Percentiles rank a stretch among this genome's conserved stretches.
These are phyloP conservation scores for Borostomias antarcticus DNA, from an alignment of 2,797 vertebrate genomes.

Conservation along the genomic window DNA sequence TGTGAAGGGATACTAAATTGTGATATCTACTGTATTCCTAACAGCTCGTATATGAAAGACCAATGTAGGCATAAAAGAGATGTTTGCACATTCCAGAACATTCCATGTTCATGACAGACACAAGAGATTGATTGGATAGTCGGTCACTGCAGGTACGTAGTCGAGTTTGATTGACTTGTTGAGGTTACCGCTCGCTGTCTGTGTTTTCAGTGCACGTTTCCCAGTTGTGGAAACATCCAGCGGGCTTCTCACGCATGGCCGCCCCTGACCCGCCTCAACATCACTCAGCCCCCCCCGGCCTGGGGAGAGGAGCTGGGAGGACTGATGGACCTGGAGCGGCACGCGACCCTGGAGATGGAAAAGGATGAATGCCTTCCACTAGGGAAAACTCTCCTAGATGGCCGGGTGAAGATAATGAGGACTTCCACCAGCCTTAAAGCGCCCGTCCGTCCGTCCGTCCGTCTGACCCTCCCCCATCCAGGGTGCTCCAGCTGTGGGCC, in stretches of 20 bases:
- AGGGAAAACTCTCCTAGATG: slow-evolving; percentile 50
- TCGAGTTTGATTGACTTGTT: slow-evolving; percentile 53
- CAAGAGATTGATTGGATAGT: slow-evolving; percentile 36
- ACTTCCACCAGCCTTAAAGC: slow-evolving; percentile 60
- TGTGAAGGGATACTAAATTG: slow-evolving; percentile 20
- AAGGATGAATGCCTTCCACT: slow-evolving; percentile 65
- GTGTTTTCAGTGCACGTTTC: slow-evolving; percentile 54
- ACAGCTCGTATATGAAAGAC: slow-evolving; percentile 17
- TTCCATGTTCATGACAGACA: slow-evolving; percentile 11
- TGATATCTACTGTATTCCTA: slow-evolving; percentile 19
- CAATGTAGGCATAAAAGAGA: slow-evolving; percentile 1
- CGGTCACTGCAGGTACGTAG: slow-evolving; percentile 30
- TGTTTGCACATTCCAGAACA: slow-evolving; percentile 10
- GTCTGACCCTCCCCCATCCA: slow-evolving; percentile 49
- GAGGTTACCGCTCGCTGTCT: slow-evolving; percentile 53
- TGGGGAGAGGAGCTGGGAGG: slow-evolving; percentile 26
- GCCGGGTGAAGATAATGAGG: slow-evolving; percentile 61
- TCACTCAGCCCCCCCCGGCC: slow-evolving; percentile 36
- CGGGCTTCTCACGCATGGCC: slow-evolving; percentile 58
- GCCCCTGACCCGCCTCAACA: slow-evolving; percentile 63
- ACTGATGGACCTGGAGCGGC: slow-evolving; percentile 68
- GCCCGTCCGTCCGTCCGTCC: slow-evolving; percentile 64
- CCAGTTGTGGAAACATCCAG: slow-evolving; percentile 64
- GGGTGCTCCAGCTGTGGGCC: slow-evolving; percentile 50
- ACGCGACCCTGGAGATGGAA: slow-evolving; percentile 60